Evolutionary conservation across 2,888 invertebrate species (phyloP).

Genomic region (Morpho deidamia): DNA sequence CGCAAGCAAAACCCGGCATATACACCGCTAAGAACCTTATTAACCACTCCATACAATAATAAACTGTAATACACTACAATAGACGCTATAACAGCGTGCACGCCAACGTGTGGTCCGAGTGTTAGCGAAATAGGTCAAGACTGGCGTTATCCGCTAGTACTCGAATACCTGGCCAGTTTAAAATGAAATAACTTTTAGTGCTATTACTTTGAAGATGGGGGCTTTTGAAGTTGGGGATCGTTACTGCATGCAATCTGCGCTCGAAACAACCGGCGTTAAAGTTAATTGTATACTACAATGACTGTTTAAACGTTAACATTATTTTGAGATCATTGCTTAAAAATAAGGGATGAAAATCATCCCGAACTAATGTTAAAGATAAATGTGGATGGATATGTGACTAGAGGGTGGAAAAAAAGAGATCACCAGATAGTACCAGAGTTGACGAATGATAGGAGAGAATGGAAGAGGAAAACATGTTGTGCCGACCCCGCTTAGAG

Average conservation of each 20-base stretch:
- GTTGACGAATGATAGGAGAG: too few species aligned
- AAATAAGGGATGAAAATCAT: too few species aligned
- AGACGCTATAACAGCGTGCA: constrained; percentile 4
- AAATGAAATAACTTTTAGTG: constrained; percentile 19
- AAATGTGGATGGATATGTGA: too few species aligned
- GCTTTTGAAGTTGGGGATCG: constrained; percentile 12
- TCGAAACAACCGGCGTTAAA: constrained; percentile 6
- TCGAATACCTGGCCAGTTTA: constrained; percentile 21
- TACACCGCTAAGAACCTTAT: background rate
- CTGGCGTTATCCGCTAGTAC: constrained; percentile 14
- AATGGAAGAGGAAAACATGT: too few species aligned
- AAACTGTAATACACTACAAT: background rate
- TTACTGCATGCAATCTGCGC: constrained; percentile 7
- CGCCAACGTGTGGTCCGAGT: constrained; percentile 1
- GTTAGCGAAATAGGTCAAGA: constrained; percentile 19
- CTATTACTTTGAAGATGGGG: constrained; percentile 14
- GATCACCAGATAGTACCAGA: too few species aligned
- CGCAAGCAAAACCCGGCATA: constrained; percentile 1
- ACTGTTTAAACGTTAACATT: background rate
- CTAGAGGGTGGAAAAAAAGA: too few species aligned
- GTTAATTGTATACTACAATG: constrained; percentile 8
- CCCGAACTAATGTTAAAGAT: too few species aligned
- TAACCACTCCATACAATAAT: background rate
- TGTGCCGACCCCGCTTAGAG: too few species aligned
- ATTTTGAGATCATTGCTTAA: background rate